These are phyloP conservation scores for Chrysolina haemoptera DNA, from an alignment of 2,888 invertebrate genomes.

Conservation along the genomic window DNA sequence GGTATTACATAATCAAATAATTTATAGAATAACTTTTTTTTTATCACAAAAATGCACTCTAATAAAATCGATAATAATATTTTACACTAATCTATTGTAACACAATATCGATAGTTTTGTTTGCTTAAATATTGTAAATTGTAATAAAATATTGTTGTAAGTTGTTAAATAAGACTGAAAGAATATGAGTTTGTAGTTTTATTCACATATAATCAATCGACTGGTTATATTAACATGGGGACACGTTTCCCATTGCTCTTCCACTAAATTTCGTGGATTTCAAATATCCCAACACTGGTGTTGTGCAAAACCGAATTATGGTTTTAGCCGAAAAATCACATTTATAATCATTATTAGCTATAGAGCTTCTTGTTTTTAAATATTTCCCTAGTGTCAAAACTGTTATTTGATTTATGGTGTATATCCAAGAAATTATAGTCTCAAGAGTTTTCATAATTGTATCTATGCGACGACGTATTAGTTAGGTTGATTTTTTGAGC, in stretches of 20 bases:
- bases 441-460: too few relatives aligned
- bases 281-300: too few relatives aligned
- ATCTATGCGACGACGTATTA: too few relatives aligned
- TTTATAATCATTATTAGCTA: too few relatives aligned
- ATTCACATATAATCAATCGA: conserved; percentile 22
- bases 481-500: too few relatives aligned
- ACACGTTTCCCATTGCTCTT: not conserved
- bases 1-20: conserved; percentile 61
- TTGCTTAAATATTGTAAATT: conserved; percentile 57
- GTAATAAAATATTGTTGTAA: conserved; percentile 62
- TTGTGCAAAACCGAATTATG: too few relatives aligned
- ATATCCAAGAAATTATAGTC: too few relatives aligned
- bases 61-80: conserved; percentile 53
- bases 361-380: too few relatives aligned
- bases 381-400: too few relatives aligned
- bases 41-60: conserved; percentile 57
- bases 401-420: too few relatives aligned
- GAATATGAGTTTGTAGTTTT: conserved; percentile 41
- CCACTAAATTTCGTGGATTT: not conserved
- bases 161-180: conserved; percentile 64
- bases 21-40: conserved; percentile 47
- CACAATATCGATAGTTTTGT: conserved; percentile 53
- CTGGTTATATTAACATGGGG: not conserved
- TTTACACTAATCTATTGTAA: conserved; percentile 55
- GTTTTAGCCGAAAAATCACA: too few relatives aligned